A percentile compares a stretch with the other conserved stretches of the same genome.
These are phyloP conservation scores for Poeciliopsis retropinna DNA, from an alignment of 2,113 vertebrate genomes.

Conservation along the genomic window DNA sequence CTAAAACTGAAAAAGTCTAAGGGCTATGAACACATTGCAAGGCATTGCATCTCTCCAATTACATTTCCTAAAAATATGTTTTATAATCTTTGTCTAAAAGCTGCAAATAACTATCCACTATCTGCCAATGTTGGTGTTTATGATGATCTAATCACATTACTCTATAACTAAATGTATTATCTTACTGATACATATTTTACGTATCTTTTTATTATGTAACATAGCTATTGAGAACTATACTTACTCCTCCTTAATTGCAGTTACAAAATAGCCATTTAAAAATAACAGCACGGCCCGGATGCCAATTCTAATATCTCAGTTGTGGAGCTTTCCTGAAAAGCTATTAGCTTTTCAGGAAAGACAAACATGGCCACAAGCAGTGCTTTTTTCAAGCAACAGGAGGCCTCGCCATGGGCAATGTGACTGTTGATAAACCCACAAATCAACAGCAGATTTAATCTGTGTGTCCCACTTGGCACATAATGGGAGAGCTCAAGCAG, in stretches of 20 bases:
- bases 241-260: constrained; percentile 23
- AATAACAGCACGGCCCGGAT: constrained; percentile 39
- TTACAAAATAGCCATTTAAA: constrained; percentile 50
- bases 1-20: neutral
- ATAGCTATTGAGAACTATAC: constrained; percentile 40
- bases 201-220: constrained; percentile 59
- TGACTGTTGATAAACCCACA: constrained; percentile 68
- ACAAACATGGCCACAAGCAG: constrained; percentile 62
- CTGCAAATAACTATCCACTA: neutral
- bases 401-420: constrained; percentile 68
- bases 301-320: constrained; percentile 52
- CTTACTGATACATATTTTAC: constrained; percentile 22
- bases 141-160: neutral
- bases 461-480: constrained; percentile 58
- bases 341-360: constrained; percentile 61
- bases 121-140: neutral
- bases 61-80: neutral
- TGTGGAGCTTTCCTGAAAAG: no score
- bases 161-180: constrained; percentile 10
- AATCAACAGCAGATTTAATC: constrained; percentile 73
- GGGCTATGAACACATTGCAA: neutral
- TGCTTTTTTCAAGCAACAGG: constrained; percentile 56
- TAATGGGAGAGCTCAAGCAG: constrained; percentile 66
- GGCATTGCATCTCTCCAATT: neutral
- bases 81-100: neutral